These are phyloP conservation scores for Panzeria rudis DNA, from an alignment of 2,888 invertebrate species.

Conservation along the genomic window DNA sequence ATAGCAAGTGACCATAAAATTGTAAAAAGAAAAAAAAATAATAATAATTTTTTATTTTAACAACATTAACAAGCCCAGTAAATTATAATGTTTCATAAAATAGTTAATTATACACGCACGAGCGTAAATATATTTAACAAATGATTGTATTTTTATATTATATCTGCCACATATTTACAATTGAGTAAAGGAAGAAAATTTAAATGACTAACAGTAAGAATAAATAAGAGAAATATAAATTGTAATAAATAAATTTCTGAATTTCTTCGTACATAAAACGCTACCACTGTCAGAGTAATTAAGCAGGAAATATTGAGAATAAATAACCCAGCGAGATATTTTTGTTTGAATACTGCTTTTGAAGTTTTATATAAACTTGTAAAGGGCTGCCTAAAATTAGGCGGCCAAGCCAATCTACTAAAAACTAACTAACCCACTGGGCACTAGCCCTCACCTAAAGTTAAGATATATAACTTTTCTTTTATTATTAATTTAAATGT, in stretches of 20 bases:
- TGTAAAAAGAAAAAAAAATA: neutral
- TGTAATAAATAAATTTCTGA: conserved; percentile 57
- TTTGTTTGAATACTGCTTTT: neutral
- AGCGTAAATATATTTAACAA: neutral
- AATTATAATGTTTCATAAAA: conserved; percentile 44
- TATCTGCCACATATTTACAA: neutral
- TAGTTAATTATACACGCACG: conserved; percentile 26
- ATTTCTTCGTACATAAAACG: conserved; percentile 34
- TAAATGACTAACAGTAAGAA: neutral
- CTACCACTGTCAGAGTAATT: conserved; percentile 63
- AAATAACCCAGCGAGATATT: neutral
- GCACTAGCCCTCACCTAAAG: too few species aligned
- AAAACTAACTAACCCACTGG: too few species aligned
- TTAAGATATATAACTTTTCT: too few species aligned
- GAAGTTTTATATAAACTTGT: too few species aligned
- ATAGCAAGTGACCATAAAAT: conserved; percentile 7
- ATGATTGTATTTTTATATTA: neutral
- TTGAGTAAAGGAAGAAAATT: conserved; percentile 8
- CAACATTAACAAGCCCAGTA: conserved; percentile 38
- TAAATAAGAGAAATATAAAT: conserved; percentile 1
- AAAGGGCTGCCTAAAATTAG: too few species aligned
- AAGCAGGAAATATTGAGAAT: conserved; percentile 46
- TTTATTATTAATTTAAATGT: too few species aligned
- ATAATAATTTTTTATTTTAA: conserved; percentile 37
- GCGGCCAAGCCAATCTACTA: too few species aligned